Evolutionary conservation across 2,797 vertebrate species (phyloP), one percentile per base, ranked within the genome.

Genomic region (Trichosurus vulpecula): DNA sequence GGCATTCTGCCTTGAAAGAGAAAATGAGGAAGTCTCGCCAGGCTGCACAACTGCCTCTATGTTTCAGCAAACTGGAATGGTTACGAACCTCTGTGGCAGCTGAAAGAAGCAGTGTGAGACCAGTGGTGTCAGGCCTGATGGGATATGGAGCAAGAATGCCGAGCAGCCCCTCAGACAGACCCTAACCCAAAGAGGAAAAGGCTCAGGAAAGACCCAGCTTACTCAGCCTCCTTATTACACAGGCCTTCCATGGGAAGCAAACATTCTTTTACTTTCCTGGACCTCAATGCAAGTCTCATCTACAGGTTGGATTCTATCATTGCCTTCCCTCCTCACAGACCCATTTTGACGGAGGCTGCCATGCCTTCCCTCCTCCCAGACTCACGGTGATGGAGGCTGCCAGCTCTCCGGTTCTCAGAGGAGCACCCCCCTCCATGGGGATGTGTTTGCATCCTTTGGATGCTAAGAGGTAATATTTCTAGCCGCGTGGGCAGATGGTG

Each of bases 11-110:
- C 97, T 98, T 94, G 90, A 96, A 97, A 93, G 0, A 53, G 96
- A 96, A 96, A 94, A 96, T 92, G 56, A 89, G 96, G 93, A 96
- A 94, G 91, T 91, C 93, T 98, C 96, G 56, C 95, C 92, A 97
- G 94, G 95, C 96, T 51, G 4, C 96, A 95, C 96, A 95, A 97
- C 97, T 95, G 94, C 94, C 47, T 96, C 98, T 98, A 97, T 97
- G 97, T 98, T 96, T 96, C 66, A n/a, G 96, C 96, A 97, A 97
- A 96, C 4, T 9, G 95, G 94, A 96, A 93, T 95, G 97, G 95
- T 93, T 87, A 96, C 95, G 96, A 90, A 96, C 96, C 97, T 96
- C 96, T 95, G 29, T 91, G 97, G 97, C 97, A 91, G 93, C 95
- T 93, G 94, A 97, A 96, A 94, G 96, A 95, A 96, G 87, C 97